Evolutionary conservation across 2,888 invertebrate genomes (phyloP).

Genomic region (Eupithecia vulgata): DNA sequence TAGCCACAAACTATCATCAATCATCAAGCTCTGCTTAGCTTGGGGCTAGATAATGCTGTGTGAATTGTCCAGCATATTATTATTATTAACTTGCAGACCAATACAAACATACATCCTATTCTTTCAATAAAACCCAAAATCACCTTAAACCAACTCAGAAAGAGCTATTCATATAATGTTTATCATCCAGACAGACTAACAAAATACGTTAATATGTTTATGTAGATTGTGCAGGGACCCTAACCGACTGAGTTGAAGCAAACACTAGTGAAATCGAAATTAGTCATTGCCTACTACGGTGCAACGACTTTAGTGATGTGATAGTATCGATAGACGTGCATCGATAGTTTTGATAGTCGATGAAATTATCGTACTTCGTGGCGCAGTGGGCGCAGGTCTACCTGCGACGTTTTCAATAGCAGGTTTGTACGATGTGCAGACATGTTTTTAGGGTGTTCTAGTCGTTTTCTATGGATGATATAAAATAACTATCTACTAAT

Average conservation of each 20-base stretch:
- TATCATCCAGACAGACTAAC: background rate
- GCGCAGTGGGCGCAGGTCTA: too few species aligned
- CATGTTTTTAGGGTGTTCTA: too few species aligned
- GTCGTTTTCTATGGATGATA: too few species aligned
- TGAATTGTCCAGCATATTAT: too few species aligned
- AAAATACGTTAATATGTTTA: background rate
- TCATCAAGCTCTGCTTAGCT: too few species aligned
- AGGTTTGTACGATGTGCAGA: too few species aligned
- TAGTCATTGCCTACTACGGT: conserved; percentile 68
- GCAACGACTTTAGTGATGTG: conserved; percentile 73
- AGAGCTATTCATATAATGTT: background rate
- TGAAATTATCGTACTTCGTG: background rate
- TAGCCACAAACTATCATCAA: too few species aligned
- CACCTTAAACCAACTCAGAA: background rate
- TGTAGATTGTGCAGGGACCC: conserved; percentile 17
- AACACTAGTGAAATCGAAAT: conserved; percentile 71
- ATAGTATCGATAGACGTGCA: conserved; percentile 22
- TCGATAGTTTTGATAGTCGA: background rate
- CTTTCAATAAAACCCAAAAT: background rate
- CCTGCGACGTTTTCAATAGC: too few species aligned
- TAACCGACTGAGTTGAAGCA: conserved; percentile 22
- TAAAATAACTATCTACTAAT: too few species aligned
- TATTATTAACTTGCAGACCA: background rate
- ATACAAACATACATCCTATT: background rate
- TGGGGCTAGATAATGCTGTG: too few species aligned